Evolutionary conservation across 1,140 invertebrate species (phyloP).

Genomic region (Asobara japonica): DNA sequence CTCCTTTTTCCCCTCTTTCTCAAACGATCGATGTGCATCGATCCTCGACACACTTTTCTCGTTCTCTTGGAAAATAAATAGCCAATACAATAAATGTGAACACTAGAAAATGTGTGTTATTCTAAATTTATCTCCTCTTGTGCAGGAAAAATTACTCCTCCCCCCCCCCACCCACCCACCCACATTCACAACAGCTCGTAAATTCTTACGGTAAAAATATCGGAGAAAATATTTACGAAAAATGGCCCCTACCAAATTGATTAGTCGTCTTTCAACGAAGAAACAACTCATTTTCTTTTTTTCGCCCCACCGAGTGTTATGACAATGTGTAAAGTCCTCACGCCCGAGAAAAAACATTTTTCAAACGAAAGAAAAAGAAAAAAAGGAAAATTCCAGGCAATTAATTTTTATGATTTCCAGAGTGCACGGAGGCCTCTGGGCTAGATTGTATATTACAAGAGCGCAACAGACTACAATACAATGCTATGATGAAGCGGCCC

Average conservation of each 20-base stretch:
- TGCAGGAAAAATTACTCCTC: neutral
- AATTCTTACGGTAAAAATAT: neutral
- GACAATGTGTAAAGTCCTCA: neutral
- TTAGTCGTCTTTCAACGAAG: neutral
- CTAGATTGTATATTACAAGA: neutral
- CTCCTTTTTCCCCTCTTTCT: neutral
- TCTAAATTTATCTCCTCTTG: neutral
- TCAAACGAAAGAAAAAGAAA: neutral
- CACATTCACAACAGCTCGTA: neutral
- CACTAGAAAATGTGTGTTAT: neutral
- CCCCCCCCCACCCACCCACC: too few species aligned
- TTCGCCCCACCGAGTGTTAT: neutral
- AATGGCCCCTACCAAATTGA: neutral
- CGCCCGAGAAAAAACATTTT: neutral
- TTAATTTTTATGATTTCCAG: constrained; percentile 13
- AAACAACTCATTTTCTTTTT: neutral
- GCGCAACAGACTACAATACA: neutral
- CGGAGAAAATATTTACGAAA: neutral
- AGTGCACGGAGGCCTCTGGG: constrained; percentile 3
- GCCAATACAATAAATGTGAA: neutral
- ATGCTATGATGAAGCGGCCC: constrained; percentile 10
- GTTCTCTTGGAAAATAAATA: neutral
- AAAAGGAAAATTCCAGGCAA: neutral
- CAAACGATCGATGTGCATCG: constrained; percentile 25
- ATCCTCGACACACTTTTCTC: constrained; percentile 12